phyloP scores from a whole-genome alignment of 2,888 invertebrate genomes.

The Nomada fucata region DNA sequence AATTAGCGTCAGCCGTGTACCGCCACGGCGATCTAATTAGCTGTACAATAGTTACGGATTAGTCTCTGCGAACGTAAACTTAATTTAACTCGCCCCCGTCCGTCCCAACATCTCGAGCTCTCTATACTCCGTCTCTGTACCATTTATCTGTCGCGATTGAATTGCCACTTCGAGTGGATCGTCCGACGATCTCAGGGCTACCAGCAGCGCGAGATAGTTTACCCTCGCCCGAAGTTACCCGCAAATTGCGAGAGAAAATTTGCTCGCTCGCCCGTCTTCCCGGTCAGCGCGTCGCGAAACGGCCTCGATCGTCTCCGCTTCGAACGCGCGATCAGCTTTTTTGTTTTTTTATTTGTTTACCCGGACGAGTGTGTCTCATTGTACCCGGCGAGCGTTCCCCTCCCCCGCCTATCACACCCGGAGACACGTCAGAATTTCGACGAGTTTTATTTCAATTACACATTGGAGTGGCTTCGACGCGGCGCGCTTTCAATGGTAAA shows the following conservation, averaged over 20 bases:
- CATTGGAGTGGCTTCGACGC: constrained; percentile 29
- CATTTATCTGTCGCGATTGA: not conserved
- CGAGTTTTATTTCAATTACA: constrained; percentile 47
- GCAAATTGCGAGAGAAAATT: not conserved
- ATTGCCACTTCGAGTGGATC: not conserved
- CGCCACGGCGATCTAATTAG: not conserved
- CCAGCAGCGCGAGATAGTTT: too few species aligned
- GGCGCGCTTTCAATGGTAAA: constrained; percentile 26
- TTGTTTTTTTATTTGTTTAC: not conserved
- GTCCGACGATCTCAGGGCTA: not conserved
- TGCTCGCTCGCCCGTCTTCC: not conserved
- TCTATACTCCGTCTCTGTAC: not conserved
- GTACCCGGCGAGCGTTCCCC: not conserved
- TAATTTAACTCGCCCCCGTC: not conserved
- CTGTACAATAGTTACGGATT: not conserved
- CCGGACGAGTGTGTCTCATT: constrained; percentile 3
- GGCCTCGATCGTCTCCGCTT: not conserved
- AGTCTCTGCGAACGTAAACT: not conserved
- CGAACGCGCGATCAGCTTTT: not conserved
- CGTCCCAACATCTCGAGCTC: not conserved
- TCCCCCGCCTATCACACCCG: not conserved
- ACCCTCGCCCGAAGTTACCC: not conserved
- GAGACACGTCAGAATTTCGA: constrained; percentile 16
- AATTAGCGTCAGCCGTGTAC: not conserved
- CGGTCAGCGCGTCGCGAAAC: not conserved